Evolutionary conservation across 2,797 vertebrate genomes (phyloP).

Genomic region (Lacerta agilis): DNA sequence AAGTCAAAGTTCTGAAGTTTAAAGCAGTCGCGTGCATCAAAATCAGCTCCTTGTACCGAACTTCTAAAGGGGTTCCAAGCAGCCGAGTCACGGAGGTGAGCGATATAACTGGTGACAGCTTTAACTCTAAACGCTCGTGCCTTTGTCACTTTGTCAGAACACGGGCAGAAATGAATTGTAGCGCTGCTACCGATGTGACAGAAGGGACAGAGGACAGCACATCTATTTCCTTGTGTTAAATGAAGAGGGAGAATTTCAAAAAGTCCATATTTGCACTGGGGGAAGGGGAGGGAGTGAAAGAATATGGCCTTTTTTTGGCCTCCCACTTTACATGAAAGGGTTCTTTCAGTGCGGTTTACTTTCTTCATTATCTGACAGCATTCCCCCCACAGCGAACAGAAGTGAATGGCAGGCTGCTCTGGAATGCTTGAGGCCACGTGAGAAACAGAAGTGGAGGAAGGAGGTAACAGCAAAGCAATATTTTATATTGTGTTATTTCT

Average conservation of each 20-base stretch:
- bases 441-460: background rate
- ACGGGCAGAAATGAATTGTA: background rate
- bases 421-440: background rate
- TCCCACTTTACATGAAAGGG: background rate
- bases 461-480: background rate
- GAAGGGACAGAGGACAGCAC: background rate
- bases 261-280: background rate
- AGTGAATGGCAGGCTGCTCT: background rate
- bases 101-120: background rate
- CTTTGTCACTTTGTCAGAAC: constrained; percentile 12
- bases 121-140: constrained; percentile 6
- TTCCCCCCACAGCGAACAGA: background rate
- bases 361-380: background rate
- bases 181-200: background rate
- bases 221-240: background rate
- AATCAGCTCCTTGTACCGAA: background rate
- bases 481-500: background rate
- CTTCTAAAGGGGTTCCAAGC: background rate
- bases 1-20: background rate
- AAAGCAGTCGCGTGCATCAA: background rate
- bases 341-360: background rate
- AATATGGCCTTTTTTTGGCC: background rate
- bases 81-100: background rate
- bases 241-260: background rate
- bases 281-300: background rate